Evolutionary conservation across 2,888 invertebrate species (phyloP).

Genomic region (Hesperia comma): DNA sequence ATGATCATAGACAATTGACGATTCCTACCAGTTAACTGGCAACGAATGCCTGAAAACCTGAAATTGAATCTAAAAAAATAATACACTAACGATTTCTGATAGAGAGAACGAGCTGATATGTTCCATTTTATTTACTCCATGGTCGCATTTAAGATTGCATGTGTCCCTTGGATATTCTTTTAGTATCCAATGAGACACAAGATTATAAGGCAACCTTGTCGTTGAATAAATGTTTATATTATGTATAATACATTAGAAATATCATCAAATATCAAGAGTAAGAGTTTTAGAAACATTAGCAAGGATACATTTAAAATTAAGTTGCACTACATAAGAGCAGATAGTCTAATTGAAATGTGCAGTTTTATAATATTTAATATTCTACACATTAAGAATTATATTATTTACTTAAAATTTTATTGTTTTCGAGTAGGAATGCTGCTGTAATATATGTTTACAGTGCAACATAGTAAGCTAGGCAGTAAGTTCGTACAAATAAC

Average conservation of each 20-base stretch:
- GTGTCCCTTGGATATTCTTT: neutral
- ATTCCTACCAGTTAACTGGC: too few species aligned
- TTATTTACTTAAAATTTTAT: neutral
- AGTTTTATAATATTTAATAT: neutral
- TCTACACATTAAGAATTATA: neutral
- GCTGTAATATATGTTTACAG: too few species aligned
- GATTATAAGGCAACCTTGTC: constrained; percentile 4
- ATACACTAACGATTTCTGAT: too few species aligned
- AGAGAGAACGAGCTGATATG: too few species aligned
- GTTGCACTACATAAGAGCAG: neutral
- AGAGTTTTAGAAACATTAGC: neutral
- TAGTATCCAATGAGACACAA: neutral
- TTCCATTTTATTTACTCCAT: neutral
- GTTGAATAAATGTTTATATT: neutral
- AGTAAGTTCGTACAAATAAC: neutral
- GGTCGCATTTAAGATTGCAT: neutral
- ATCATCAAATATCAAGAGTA: constrained; percentile 6
- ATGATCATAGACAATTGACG: too few species aligned
- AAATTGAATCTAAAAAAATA: too few species aligned
- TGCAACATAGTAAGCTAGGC: neutral
- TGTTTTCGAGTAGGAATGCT: neutral
- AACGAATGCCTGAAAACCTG: too few species aligned
- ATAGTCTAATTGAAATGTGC: neutral
- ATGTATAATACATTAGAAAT: neutral
- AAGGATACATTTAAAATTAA: neutral